Evolutionary conservation across 1,140 invertebrate species (phyloP).

Genomic region (Magallana ariakensis): DNA sequence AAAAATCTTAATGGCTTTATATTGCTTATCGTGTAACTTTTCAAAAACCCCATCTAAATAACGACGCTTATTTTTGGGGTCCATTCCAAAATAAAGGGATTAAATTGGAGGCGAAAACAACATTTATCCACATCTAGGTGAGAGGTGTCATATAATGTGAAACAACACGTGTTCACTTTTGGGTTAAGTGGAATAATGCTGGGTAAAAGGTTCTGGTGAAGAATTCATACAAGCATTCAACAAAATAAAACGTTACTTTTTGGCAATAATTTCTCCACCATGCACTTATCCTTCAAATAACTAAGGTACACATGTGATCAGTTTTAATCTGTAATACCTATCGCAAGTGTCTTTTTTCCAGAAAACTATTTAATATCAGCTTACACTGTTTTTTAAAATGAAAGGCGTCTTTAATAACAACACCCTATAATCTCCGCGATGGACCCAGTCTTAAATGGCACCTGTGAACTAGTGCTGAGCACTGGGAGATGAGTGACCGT

Average conservation of each 20-base stretch:
- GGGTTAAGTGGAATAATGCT: not conserved
- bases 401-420: not conserved
- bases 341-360: not conserved
- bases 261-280: too few relatives aligned
- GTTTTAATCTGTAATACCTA: not conserved
- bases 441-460: not conserved
- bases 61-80: not conserved
- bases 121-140: not conserved
- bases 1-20: slow-evolving; percentile 28
- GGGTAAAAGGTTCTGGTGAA: too few relatives aligned
- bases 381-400: not conserved
- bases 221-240: too few relatives aligned
- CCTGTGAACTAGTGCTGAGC: not conserved
- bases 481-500: slow-evolving; percentile 1
- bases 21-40: slow-evolving; percentile 19
- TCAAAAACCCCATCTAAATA: not conserved
- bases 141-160: not conserved
- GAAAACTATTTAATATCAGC: not conserved
- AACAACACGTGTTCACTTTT: not conserved
- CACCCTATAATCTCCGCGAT: not conserved
- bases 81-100: not conserved
- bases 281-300: too few relatives aligned
- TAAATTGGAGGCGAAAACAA: not conserved
- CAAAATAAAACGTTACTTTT: too few relatives aligned
- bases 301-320: not conserved